Conservation (phyloP, 1,140 invertebrate species). For the Atta cephalotes region DNA sequence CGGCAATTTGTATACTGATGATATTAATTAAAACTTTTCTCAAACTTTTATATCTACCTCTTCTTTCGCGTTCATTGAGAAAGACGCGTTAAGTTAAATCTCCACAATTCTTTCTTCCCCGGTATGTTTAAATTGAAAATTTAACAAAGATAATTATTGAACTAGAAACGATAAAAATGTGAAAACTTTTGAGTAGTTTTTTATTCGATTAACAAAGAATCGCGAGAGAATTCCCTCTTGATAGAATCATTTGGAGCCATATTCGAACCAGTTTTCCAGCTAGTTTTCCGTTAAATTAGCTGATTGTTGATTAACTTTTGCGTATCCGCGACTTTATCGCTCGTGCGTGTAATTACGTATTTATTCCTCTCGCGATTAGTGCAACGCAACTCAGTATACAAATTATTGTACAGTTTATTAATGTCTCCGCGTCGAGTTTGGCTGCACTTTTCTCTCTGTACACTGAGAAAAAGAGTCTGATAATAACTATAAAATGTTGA, state of each 20-base stretch:
- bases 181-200: slow-evolving; percentile 6
- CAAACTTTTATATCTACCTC: slow-evolving; percentile 24
- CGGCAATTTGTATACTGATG: slow-evolving; percentile 7
- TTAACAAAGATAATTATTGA: slow-evolving; percentile 48
- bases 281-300: slow-evolving; percentile 33
- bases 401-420: slow-evolving; percentile 6
- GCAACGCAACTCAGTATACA: neutral
- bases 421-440: neutral
- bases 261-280: neutral
- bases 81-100: slow-evolving; percentile 3
- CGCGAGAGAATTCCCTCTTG: neutral
- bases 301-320: slow-evolving; percentile 35
- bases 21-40: slow-evolving; percentile 33
- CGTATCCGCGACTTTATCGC: slow-evolving; percentile 22
- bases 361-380: slow-evolving; percentile 22
- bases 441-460: neutral
- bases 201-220: slow-evolving; percentile 23
- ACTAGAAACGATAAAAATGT: slow-evolving; percentile 20
- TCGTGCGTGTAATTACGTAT: slow-evolving; percentile 19
- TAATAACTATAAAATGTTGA: too few species aligned
- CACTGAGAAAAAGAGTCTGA: too few species aligned
- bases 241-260: neutral
- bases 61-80: neutral
- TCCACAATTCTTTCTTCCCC: neutral
- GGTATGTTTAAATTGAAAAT: slow-evolving; percentile 14